Evolutionary conservation across 2,888 invertebrate genomes (phyloP), one percentile per base, ranked within the genome.

Genomic region (Netelia melanura): DNA sequence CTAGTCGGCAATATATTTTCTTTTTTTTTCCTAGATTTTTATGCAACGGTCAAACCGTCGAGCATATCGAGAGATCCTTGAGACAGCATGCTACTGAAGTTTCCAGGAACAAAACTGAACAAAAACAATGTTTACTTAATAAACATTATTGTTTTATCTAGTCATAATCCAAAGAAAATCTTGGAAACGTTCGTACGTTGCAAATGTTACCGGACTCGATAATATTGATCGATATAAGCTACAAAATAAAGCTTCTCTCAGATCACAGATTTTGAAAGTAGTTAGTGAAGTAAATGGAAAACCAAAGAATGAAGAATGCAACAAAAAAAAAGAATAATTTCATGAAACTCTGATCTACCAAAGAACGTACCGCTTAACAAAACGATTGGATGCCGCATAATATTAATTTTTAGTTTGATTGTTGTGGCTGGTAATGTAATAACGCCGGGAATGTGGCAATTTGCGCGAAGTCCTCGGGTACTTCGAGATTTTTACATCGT

Each of bases 131-230:
- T 11, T 44, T 43, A 21, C 52, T 68, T 87, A 78, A 83, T 87
- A 78, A 83, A 81, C 83, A 78, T 65, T 72, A 83, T 86, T 80
- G 79, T 82, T 87, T 85, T 74, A 64, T 87, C 87, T 87, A 87
- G 87, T 87, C 86, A 86, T 84, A 86, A 86, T 86, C 48, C 79
- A 23, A 61, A 80, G 43, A 48, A 11, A 76, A 72, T 70, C 56
- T 25, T 75, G 72, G 81, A 67, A 84, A 83, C 77, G 83, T 82
- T 65, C 74, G 74, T 23, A 44, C 23, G 68, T 75, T 75, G 67
- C 30, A 52, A 83, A 74, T 64, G 62, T 78, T 78, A 58, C 70
- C 68, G 52, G 71, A 38, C 38, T 79, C 65, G 85, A 82, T 76
- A 71, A 54, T 64, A 65, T 85, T 77, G 79, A 76, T 81, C 72